phyloP scores from a whole-genome alignment of 2,888 invertebrate genomes.

The Pediacus dermestoides region DNA sequence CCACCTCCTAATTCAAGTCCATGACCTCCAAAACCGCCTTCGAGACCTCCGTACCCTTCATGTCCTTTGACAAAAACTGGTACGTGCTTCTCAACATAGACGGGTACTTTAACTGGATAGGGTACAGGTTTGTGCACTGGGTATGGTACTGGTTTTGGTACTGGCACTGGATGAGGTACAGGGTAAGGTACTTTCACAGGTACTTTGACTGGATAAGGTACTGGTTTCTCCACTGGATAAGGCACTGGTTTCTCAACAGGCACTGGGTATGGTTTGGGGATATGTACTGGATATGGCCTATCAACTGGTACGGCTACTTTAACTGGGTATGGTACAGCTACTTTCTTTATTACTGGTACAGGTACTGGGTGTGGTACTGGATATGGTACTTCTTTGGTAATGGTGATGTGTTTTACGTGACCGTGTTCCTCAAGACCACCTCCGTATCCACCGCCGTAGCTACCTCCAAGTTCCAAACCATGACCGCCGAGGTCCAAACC shows the following conservation, averaged over 20 bases:
- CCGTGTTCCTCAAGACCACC: slow-evolving; percentile 22
- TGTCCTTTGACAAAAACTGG: slow-evolving; percentile 41
- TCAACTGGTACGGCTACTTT: slow-evolving; percentile 52
- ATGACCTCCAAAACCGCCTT: slow-evolving; percentile 26
- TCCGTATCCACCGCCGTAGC: slow-evolving; percentile 23
- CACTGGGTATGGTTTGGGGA: slow-evolving; percentile 53
- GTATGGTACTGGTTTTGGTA: slow-evolving; percentile 38
- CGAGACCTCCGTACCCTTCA: slow-evolving; percentile 29
- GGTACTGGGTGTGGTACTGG: slow-evolving; percentile 57
- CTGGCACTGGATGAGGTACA: slow-evolving; percentile 45
- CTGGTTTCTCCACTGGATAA: slow-evolving; percentile 55
- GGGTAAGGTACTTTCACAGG: slow-evolving; percentile 54
- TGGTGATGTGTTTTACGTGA: slow-evolving; percentile 42
- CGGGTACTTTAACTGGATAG: slow-evolving; percentile 47
- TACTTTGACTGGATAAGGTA: slow-evolving; percentile 51
- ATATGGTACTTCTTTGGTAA: slow-evolving; percentile 46
- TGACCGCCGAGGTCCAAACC: slow-evolving; percentile 20
- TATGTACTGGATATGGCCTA: slow-evolving; percentile 47
- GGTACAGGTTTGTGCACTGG: slow-evolving; percentile 47
- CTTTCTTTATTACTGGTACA: slow-evolving; percentile 52
- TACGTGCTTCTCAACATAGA: slow-evolving; percentile 55
- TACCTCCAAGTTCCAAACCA: slow-evolving; percentile 16
- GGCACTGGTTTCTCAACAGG: slow-evolving; percentile 55
- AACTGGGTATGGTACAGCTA: slow-evolving; percentile 48
- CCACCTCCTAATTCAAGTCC: slow-evolving; percentile 20